Conservation (phyloP, 2,888 invertebrate genomes). For the Anticlea derivata region DNA sequence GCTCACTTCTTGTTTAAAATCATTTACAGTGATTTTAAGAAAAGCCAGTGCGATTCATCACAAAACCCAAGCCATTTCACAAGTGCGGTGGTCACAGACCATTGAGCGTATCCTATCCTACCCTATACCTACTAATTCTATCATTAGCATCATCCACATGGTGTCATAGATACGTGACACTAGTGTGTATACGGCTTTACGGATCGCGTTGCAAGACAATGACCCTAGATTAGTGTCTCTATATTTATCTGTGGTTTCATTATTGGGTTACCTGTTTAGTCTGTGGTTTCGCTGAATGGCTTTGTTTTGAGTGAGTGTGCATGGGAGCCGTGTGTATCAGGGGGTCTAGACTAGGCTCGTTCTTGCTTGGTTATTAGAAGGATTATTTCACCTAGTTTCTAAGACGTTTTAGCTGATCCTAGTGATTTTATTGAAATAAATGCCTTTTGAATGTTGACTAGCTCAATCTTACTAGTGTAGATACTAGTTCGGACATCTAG, state of each 20-base stretch:
- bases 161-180: slow-evolving; percentile 5
- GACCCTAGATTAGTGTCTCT: slow-evolving; percentile 27
- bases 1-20: too few relatives aligned
- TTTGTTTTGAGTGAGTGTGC: slow-evolving; percentile 3
- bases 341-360: too few relatives aligned
- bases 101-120: neutral
- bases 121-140: neutral
- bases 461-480: too few relatives aligned
- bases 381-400: too few relatives aligned
- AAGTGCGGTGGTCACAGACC: neutral
- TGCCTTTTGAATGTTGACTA: too few relatives aligned
- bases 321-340: neutral
- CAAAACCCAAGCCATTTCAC: neutral
- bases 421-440: too few relatives aligned
- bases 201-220: slow-evolving; percentile 27
- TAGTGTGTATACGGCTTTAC: slow-evolving; percentile 22
- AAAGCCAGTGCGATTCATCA: too few relatives aligned
- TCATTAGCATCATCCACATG: neutral
- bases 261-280: slow-evolving; percentile 25
- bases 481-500: too few relatives aligned
- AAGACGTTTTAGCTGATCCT: too few relatives aligned
- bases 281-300: slow-evolving; percentile 18
- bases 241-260: slow-evolving; percentile 30
- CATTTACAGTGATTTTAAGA: too few relatives aligned
- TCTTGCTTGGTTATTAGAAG: too few relatives aligned